A percentile compares a stretch with the other conserved stretches of the same genome.
These are phyloP conservation scores for Daktulosphaira vitifoliae DNA, from an alignment of 1,140 invertebrate species.

Conservation along the genomic window DNA sequence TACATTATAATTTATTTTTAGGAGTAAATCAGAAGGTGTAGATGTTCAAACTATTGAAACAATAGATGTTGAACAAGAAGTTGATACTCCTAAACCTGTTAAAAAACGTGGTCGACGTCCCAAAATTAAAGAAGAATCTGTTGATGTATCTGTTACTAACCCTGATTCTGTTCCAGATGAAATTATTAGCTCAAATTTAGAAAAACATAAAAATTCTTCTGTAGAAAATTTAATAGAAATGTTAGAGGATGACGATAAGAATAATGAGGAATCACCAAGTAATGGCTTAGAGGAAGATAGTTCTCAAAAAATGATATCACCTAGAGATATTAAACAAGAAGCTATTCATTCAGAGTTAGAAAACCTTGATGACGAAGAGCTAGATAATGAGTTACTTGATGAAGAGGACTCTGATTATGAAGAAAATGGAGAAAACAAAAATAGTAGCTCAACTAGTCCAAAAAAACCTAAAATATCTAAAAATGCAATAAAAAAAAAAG, in stretches of 20 bases:
- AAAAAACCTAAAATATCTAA: slow-evolving; percentile 30
- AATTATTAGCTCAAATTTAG: slow-evolving; percentile 36
- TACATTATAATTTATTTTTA: neutral
- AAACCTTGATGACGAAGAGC: slow-evolving; percentile 33
- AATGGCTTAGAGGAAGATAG: slow-evolving; percentile 36
- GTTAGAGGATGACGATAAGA: slow-evolving; percentile 31
- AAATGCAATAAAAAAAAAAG: slow-evolving; percentile 23
- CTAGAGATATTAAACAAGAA: slow-evolving; percentile 34
- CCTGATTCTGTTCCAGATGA: slow-evolving; percentile 40
- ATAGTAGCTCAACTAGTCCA: neutral
- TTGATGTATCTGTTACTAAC: slow-evolving; percentile 8
- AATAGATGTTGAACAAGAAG: slow-evolving; percentile 12
- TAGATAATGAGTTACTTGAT: slow-evolving; percentile 36
- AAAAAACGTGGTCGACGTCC: slow-evolving; percentile 5
- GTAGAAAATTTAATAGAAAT: slow-evolving; percentile 34
- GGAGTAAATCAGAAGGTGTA: slow-evolving; percentile 26
- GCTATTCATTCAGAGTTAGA: slow-evolving; percentile 35
- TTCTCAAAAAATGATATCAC: slow-evolving; percentile 36
- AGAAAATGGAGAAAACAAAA: slow-evolving; percentile 37
- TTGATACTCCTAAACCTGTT: slow-evolving; percentile 8
- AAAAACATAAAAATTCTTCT: slow-evolving; percentile 37
- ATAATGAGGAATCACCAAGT: slow-evolving; percentile 34
- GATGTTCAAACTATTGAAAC: slow-evolving; percentile 18
- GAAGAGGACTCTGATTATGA: slow-evolving; percentile 40
- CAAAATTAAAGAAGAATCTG: slow-evolving; percentile 25